phyloP scores from a whole-genome alignment of 1,140 invertebrate genomes.

The Drosophila varians region DNA sequence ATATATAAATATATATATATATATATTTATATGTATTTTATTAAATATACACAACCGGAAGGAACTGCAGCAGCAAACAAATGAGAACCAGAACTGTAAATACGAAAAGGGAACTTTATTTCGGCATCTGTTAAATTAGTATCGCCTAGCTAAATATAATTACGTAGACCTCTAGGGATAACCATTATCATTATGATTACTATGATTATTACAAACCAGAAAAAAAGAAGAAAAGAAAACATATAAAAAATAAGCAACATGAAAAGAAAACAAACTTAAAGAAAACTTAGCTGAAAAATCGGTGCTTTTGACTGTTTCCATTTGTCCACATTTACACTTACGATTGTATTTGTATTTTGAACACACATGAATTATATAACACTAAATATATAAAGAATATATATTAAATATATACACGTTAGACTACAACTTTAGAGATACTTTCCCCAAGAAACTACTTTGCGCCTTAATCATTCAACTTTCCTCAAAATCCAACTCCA shows the following conservation, averaged over 20 bases:
- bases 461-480: slow-evolving; percentile 56
- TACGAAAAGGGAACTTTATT: slow-evolving; percentile 27
- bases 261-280: slow-evolving; percentile 33
- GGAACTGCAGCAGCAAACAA: slow-evolving; percentile 20
- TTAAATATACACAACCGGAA: slow-evolving; percentile 44
- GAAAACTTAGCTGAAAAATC: slow-evolving; percentile 83
- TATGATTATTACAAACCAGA: slow-evolving; percentile 58
- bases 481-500: slow-evolving; percentile 10
- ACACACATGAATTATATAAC: slow-evolving; percentile 64
- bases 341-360: slow-evolving; percentile 78
- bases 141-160: slow-evolving; percentile 53
- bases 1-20: slow-evolving; percentile 61
- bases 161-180: slow-evolving; percentile 65
- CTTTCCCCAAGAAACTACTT: slow-evolving; percentile 39
- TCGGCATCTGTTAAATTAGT: slow-evolving; percentile 53
- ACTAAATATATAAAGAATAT: slow-evolving; percentile 29
- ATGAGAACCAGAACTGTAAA: slow-evolving; percentile 47
- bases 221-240: slow-evolving; percentile 31
- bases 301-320: slow-evolving; percentile 84
- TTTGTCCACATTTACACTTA: slow-evolving; percentile 82
- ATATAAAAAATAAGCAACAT: slow-evolving; percentile 37
- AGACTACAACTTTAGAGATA: slow-evolving; percentile 42
- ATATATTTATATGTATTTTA: slow-evolving; percentile 79
- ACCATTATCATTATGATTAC: slow-evolving; percentile 64
- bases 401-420: slow-evolving; percentile 45